Evolutionary conservation across 2,888 invertebrate genomes (phyloP), one percentile per base, ranked within the genome.

Genomic region (Mechanitis mazaeus): DNA sequence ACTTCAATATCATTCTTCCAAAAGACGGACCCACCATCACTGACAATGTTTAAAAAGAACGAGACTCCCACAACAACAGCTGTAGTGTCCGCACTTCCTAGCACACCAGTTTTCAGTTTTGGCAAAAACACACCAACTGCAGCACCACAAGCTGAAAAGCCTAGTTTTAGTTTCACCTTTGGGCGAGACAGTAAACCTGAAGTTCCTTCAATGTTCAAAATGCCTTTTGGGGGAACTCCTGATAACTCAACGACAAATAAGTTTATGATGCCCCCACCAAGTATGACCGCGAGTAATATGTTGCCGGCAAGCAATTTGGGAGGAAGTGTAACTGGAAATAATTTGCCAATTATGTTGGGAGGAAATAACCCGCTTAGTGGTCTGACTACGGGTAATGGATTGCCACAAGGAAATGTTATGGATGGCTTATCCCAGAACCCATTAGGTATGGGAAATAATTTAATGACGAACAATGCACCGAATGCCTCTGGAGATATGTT

Each of bases 141-240:
- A 11, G 55, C 71, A n/a, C 58, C 75, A 20, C 69, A 70, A 47
- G 42, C 69, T 2, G 84, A 81, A 4, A 81, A 80, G 60, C 78
- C 81, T 0, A 80, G 80, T 64, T 85, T 85, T 58, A 79, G 73
- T 58, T 87, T 87, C 56, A 72, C 71, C 9, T 87, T 87, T 62
- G 77, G 79, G 6, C 72, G 59, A 45, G 70, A 55, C 55, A 77
- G 70, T 55, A 74, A 75, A 64, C 64, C 73, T 11, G 77, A 79
- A 42, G 47, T 69, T 35, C 56, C 71, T 28, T 50, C 70, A 12
- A 50, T 72, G 42, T 79, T 76, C 65, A 75, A 72, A 56, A 57
- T 72, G 11, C 61, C 72, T 0, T 78, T 79, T 65, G 73, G 73
- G 20, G 66, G 70, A 42, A 59, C 72, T 11, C 56, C 68, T 46